Conservation (phyloP, 1,140 invertebrate species). For the Anthonomus grandis region DNA sequence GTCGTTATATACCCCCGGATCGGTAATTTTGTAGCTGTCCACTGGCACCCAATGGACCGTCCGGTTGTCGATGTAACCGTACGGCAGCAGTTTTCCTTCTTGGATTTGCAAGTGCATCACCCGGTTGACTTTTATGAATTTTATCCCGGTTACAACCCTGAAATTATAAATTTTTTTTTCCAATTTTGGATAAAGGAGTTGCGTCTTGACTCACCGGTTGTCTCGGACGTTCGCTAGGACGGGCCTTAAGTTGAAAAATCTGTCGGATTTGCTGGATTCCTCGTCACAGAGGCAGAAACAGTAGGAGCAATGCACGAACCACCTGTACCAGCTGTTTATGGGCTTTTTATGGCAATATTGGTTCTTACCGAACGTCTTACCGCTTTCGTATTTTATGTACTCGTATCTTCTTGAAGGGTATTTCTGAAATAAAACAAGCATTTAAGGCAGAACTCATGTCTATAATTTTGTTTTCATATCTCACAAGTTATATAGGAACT, state of each 20-base stretch:
- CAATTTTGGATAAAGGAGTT: neutral
- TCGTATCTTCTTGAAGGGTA: slow-evolving; percentile 60
- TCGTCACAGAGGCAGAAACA: slow-evolving; percentile 86
- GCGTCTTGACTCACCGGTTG: slow-evolving; percentile 62
- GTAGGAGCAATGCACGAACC: slow-evolving; percentile 81
- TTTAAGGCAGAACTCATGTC: too few species aligned
- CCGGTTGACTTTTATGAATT: slow-evolving; percentile 65
- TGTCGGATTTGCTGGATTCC: slow-evolving; percentile 61
- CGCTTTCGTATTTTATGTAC: slow-evolving; percentile 78
- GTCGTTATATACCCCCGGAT: slow-evolving; percentile 51
- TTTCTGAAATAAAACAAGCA: slow-evolving; percentile 6
- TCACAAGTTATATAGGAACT: too few species aligned
- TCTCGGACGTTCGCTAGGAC: slow-evolving; percentile 59
- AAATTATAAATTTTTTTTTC: neutral
- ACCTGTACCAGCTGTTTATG: slow-evolving; percentile 80
- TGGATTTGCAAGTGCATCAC: slow-evolving; percentile 77
- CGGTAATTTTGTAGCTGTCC: slow-evolving; percentile 57
- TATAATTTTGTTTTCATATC: too few species aligned
- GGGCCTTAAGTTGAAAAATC: slow-evolving; percentile 72
- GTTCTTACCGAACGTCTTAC: slow-evolving; percentile 59
- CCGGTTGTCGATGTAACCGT: slow-evolving; percentile 59
- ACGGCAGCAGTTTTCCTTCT: slow-evolving; percentile 62
- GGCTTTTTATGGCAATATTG: slow-evolving; percentile 58
- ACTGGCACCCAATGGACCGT: slow-evolving; percentile 63
- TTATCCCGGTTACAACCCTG: slow-evolving; percentile 74